These are phyloP conservation scores for Podarcis lilfordi DNA, from an alignment of 2,797 vertebrate genomes.

Conservation along the genomic window DNA sequence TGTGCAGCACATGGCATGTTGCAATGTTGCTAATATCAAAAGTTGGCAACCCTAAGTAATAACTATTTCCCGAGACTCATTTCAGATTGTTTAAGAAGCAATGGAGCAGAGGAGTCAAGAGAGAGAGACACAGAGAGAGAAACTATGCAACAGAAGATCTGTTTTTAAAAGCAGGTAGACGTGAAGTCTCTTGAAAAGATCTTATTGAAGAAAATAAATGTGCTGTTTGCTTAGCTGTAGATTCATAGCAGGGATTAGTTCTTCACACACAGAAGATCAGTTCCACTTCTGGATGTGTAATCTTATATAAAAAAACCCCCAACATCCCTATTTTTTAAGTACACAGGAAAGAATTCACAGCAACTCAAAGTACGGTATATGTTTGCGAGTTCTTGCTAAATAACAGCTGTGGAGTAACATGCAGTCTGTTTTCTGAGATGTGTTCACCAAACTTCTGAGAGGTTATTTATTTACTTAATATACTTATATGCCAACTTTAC, in stretches of 20 bases:
- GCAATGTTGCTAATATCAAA: background rate
- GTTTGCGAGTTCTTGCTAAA: background rate
- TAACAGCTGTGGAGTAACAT: background rate
- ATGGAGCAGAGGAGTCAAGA: background rate
- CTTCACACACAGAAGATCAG: background rate
- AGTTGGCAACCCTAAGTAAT: background rate
- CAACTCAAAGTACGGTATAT: slow-evolving; percentile 2
- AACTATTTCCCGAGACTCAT: background rate
- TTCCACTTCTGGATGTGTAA: slow-evolving; percentile 8
- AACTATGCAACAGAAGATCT: background rate
- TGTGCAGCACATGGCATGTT: too few species aligned
- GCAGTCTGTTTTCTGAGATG: background rate
- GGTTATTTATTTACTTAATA: background rate
- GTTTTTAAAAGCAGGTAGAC: background rate
- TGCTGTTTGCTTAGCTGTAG: slow-evolving; percentile 10
- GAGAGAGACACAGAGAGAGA: background rate
- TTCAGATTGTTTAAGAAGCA: background rate
- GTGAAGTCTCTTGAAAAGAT: background rate
- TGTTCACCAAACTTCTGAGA: background rate
- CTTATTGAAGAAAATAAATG: background rate
- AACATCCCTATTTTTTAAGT: background rate
- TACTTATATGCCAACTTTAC: background rate
- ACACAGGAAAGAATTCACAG: background rate
- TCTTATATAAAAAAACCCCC: background rate
- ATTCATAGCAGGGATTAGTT: background rate